Percentiles rank a stretch among this genome's conserved stretches.
phyloP scores from a whole-genome alignment of 2,888 invertebrate species.

The Agrilus cyanescens region DNA sequence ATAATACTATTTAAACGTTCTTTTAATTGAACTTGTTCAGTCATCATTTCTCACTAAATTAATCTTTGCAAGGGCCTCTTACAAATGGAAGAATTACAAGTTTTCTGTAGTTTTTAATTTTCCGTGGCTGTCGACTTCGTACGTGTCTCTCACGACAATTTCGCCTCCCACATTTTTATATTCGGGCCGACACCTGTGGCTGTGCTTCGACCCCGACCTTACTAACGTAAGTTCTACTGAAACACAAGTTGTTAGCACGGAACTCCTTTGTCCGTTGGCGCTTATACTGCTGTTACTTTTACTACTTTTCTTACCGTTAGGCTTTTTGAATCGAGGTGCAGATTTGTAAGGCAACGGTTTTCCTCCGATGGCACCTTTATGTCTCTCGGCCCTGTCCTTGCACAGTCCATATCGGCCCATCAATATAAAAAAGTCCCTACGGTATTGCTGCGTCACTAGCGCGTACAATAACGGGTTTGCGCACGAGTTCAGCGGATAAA shows the following conservation, averaged over 20 bases:
- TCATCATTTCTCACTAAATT: no score
- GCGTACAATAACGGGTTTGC: slow-evolving; percentile 60
- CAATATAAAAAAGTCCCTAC: slow-evolving; percentile 44
- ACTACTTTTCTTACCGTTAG: slow-evolving; percentile 15
- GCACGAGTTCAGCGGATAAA: slow-evolving; percentile 57
- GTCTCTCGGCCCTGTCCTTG: slow-evolving; percentile 34
- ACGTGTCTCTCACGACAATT: slow-evolving; percentile 22
- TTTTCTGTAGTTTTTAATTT: slow-evolving; percentile 24
- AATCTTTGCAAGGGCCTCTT: not conserved
- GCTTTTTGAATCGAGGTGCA: slow-evolving; percentile 28
- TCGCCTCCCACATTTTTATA: slow-evolving; percentile 25
- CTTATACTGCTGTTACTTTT: slow-evolving; percentile 14
- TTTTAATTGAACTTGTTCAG: no score
- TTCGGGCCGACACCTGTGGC: slow-evolving; percentile 23
- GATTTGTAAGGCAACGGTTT: slow-evolving; percentile 32
- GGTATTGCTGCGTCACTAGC: slow-evolving; percentile 52
- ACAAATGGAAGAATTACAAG: slow-evolving; percentile 17
- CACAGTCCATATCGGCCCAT: slow-evolving; percentile 39
- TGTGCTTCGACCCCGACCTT: slow-evolving; percentile 24
- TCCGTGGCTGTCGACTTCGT: slow-evolving; percentile 20
- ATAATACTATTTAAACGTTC: no score
- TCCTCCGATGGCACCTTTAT: slow-evolving; percentile 36
- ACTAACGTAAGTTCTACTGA: slow-evolving; percentile 31
- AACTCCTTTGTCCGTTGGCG: slow-evolving; percentile 27
- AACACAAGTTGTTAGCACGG: slow-evolving; percentile 33